Evolutionary conservation across 2,888 invertebrate genomes (phyloP).

Genomic region (Stegophylla sp.): DNA sequence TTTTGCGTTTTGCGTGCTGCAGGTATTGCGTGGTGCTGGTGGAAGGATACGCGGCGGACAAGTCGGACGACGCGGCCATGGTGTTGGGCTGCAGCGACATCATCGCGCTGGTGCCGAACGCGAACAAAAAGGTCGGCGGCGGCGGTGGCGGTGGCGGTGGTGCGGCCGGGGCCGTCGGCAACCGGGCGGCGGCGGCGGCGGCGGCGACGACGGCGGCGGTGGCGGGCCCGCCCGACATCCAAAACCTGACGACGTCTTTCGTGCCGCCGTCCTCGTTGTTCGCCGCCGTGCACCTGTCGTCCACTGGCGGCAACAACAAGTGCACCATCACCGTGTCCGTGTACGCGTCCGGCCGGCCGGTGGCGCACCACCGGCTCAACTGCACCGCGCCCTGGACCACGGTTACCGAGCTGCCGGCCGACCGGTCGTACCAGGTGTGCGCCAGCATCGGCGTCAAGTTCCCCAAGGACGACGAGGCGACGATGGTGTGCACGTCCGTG

Average conservation of each 20-base stretch:
- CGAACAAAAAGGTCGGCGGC: conserved; percentile 63
- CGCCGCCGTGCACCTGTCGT: conserved; percentile 68
- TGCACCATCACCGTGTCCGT: conserved; percentile 62
- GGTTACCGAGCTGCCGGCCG: conserved; percentile 71
- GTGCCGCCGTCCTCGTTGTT: conserved; percentile 65
- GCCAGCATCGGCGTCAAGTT: conserved; percentile 64
- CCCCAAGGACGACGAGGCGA: conserved; percentile 64
- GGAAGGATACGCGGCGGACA: conserved; percentile 68
- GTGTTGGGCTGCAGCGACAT: conserved; percentile 74
- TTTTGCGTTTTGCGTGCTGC: conserved; percentile 62
- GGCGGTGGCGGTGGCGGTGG: conserved; percentile 43
- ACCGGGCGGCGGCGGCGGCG: conserved; percentile 23
- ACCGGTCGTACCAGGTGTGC: conserved; percentile 74
- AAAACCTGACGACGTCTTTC: conserved; percentile 36
- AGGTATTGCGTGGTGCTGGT: conserved; percentile 74
- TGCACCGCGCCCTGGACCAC: conserved; percentile 71
- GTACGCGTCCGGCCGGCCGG: conserved; percentile 64
- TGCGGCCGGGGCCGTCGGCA: neutral
- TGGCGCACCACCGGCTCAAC: conserved; percentile 72
- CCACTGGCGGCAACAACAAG: conserved; percentile 11
- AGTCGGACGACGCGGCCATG: conserved; percentile 70
- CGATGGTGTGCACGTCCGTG: conserved; percentile 69
- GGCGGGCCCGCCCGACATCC: conserved; percentile 47
- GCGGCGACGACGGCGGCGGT: conserved; percentile 56
- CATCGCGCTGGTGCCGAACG: conserved; percentile 65